These are phyloP conservation scores for Apantesis nais DNA, from an alignment of 2,888 invertebrate species.

Conservation along the genomic window DNA sequence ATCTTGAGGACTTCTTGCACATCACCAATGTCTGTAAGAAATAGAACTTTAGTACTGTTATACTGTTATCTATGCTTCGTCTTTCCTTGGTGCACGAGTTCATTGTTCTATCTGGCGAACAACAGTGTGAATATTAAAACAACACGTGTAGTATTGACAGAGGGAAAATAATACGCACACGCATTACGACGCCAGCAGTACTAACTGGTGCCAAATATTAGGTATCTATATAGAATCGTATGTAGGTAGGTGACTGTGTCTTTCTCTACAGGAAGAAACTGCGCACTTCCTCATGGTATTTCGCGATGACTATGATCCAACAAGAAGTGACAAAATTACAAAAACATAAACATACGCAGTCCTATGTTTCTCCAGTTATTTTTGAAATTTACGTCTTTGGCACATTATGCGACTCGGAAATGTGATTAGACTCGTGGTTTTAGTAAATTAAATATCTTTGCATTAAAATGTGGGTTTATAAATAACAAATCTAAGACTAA, in stretches of 20 bases:
- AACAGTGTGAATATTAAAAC: constrained; percentile 26
- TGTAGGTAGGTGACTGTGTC: constrained; percentile 40
- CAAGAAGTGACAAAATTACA: constrained; percentile 49
- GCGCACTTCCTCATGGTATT: constrained; percentile 72
- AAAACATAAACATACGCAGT: constrained; percentile 68
- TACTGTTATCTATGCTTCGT: neutral
- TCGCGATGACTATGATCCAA: constrained; percentile 55
- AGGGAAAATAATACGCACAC: constrained; percentile 53
- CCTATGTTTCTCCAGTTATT: constrained; percentile 69
- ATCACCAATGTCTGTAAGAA: neutral
- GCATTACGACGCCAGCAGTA: constrained; percentile 59
- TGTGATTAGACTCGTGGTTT: constrained; percentile 52
- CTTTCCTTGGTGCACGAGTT: neutral
- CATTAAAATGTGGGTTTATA: constrained; percentile 35
- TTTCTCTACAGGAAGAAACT: constrained; percentile 61
- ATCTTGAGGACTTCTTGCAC: neutral
- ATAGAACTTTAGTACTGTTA: neutral
- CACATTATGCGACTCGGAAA: constrained; percentile 56
- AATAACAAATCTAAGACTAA: constrained; percentile 21
- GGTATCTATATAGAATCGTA: constrained; percentile 40
- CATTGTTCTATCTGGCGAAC: neutral
- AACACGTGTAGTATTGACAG: constrained; percentile 67
- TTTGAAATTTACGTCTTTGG: constrained; percentile 77
- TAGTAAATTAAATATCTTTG: constrained; percentile 50
- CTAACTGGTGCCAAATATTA: constrained; percentile 70